Percentiles rank a stretch among this genome's conserved stretches.
phyloP scores from a whole-genome alignment of 1,140 invertebrate genomes.

The Drosophila quadrilineata region DNA sequence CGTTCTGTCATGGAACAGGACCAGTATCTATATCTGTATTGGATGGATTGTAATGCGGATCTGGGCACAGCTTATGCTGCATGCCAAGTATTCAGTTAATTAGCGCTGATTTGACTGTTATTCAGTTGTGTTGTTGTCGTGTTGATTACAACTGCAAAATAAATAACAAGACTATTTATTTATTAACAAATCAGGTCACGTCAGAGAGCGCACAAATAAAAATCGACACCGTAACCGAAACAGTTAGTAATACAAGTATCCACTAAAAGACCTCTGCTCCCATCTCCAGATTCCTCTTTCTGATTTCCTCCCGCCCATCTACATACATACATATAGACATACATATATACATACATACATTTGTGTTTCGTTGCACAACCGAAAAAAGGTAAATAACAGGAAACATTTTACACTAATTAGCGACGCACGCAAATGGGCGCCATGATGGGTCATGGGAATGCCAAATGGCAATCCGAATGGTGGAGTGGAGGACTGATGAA shows the following conservation, averaged over 20 bases:
- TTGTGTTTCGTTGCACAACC: constrained; percentile 67
- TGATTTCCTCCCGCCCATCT: constrained; percentile 30
- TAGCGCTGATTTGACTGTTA: constrained; percentile 72
- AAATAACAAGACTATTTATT: constrained; percentile 65
- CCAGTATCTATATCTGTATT: no score
- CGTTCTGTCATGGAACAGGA: no score
- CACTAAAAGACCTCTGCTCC: constrained; percentile 27
- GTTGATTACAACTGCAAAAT: constrained; percentile 64
- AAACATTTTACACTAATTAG: constrained; percentile 80
- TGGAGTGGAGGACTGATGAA: not conserved
- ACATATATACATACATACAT: not conserved
- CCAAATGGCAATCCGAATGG: not conserved
- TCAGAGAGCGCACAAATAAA: constrained; percentile 62
- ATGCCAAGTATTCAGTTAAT: no score
- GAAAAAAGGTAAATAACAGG: constrained; percentile 79
- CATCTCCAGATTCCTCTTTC: not conserved
- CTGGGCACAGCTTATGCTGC: no score
- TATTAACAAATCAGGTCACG: constrained; percentile 72
- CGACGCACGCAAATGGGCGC: constrained; percentile 73
- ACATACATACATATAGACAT: no score
- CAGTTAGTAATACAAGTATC: constrained; percentile 49
- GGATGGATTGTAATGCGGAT: no score
- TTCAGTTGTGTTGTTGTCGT: constrained; percentile 32
- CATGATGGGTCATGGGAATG: not conserved
- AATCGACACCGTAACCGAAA: constrained; percentile 71